Evolutionary conservation across 2,113 vertebrate genomes (phyloP).

Genomic region (Uropsilus gracilis): DNA sequence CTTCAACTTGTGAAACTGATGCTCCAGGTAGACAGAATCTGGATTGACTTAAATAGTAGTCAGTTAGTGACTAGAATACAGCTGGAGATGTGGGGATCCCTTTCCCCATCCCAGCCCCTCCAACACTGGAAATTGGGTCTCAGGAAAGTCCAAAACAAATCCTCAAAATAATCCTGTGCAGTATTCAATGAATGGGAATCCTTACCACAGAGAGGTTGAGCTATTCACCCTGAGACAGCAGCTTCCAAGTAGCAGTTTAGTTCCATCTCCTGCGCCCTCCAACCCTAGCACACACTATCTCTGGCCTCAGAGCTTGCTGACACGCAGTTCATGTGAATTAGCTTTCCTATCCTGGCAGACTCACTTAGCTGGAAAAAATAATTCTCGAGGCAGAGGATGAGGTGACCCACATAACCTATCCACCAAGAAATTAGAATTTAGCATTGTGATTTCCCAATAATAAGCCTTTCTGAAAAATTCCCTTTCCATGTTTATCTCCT

Average conservation of each 20-base stretch:
- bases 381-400: background rate
- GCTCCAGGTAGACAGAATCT: background rate
- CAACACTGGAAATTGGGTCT: background rate
- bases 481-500: conserved; percentile 4
- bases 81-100: too few relatives aligned
- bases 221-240: background rate
- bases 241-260: background rate
- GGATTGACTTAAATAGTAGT: background rate
- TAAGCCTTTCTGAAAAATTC: conserved; percentile 18
- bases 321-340: background rate
- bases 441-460: background rate
- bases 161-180: background rate
- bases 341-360: background rate
- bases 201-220: background rate
- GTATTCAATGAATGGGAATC: background rate
- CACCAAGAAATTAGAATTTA: conserved; percentile 29
- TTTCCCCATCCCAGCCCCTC: background rate
- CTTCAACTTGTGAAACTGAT: background rate
- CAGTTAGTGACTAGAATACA: background rate
- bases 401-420: background rate
- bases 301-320: background rate
- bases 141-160: background rate
- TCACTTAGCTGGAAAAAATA: conserved; percentile 30
- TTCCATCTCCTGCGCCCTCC: background rate
- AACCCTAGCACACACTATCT: background rate